phyloP scores from a whole-genome alignment of 2,113 vertebrate genomes.

The Chinchilla lanigera region DNA sequence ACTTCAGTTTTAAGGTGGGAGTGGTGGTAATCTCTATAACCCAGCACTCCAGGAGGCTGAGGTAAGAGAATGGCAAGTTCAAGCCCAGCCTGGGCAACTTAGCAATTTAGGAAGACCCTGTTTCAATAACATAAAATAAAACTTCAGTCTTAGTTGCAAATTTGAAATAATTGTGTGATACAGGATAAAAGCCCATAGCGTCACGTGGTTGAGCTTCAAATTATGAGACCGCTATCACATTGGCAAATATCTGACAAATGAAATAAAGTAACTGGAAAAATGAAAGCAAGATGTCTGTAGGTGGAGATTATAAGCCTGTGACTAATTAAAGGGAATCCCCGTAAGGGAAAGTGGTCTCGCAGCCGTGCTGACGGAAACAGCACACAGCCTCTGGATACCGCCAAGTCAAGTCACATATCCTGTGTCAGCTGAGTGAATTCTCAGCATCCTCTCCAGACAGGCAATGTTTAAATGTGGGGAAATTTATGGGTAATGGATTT shows the following conservation, averaged over 20 bases:
- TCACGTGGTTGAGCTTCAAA: background rate
- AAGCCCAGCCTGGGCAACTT: background rate
- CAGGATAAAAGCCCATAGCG: background rate
- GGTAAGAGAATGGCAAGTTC: background rate
- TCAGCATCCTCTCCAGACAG: background rate
- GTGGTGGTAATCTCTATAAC: background rate
- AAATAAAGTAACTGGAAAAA: slow-evolving; percentile 63
- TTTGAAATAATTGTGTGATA: background rate
- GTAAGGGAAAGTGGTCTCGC: background rate
- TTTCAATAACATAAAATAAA: background rate
- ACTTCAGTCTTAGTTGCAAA: background rate
- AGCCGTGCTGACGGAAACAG: slow-evolving; percentile 51
- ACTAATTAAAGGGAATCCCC: slow-evolving; percentile 74
- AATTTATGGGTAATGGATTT: slow-evolving; percentile 75
- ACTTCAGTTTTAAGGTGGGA: background rate
- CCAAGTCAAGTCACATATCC: slow-evolving; percentile 72
- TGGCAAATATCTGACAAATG: slow-evolving; percentile 21
- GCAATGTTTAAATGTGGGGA: slow-evolving; percentile 63
- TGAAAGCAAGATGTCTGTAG: slow-evolving; percentile 23
- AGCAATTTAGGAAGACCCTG: background rate
- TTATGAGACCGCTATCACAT: background rate
- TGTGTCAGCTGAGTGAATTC: slow-evolving; percentile 30
- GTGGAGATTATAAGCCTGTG: slow-evolving; percentile 54
- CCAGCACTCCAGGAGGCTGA: background rate
- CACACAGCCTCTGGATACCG: background rate